phyloP scores from a whole-genome alignment of 1,140 invertebrate genomes.

The Venturia canescens region DNA sequence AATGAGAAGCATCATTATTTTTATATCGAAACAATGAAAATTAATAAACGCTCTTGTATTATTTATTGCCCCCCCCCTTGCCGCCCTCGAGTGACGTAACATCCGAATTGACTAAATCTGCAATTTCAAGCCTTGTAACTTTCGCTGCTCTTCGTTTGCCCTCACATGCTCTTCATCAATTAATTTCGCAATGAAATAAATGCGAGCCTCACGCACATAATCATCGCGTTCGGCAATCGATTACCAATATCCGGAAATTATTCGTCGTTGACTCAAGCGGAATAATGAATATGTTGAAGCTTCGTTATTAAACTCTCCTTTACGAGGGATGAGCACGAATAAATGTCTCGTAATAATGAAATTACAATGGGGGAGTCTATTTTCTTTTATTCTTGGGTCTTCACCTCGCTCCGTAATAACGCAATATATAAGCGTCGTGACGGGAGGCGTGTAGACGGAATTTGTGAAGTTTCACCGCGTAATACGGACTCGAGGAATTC shows the following conservation, averaged over 20 bases:
- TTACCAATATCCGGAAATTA: neutral
- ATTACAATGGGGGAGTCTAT: neutral
- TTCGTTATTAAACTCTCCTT: neutral
- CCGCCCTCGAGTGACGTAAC: too few relatives aligned
- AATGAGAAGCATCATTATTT: too few relatives aligned
- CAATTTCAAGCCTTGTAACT: too few relatives aligned
- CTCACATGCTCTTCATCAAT: too few relatives aligned
- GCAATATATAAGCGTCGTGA: constrained; percentile 25
- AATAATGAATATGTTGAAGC: neutral
- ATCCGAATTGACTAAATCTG: too few relatives aligned
- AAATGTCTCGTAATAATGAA: constrained; percentile 34
- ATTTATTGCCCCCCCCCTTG: too few relatives aligned
- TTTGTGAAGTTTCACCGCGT: constrained; percentile 26
- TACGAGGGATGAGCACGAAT: constrained; percentile 9
- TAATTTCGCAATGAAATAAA: neutral
- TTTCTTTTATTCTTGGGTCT: too few relatives aligned
- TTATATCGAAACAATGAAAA: too few relatives aligned
- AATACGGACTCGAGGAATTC: constrained; percentile 26
- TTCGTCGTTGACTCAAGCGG: neutral
- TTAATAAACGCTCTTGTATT: too few relatives aligned
- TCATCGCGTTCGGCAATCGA: neutral
- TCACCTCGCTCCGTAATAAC: neutral
- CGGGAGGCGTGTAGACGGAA: neutral
- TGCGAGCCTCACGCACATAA: neutral
- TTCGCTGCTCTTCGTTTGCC: too few relatives aligned